A percentile compares a stretch with the other conserved stretches of the same genome.
Evolutionary conservation across 2,113 vertebrate genomes (phyloP).

Genomic region (Corvus hawaiiensis): DNA sequence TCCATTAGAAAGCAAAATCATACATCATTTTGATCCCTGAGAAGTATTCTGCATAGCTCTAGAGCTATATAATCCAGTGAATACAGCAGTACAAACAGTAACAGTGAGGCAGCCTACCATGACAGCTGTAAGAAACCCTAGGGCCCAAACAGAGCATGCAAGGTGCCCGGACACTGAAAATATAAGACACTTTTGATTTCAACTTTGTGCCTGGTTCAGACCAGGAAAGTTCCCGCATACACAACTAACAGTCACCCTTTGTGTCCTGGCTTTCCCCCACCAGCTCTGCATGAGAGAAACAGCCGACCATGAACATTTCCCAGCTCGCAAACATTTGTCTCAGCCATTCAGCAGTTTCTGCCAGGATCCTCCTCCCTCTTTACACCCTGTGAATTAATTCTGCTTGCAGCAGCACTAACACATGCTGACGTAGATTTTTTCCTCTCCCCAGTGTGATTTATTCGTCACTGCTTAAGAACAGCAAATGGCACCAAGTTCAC

Average conservation of each 20-base stretch:
- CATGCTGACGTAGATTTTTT: background rate
- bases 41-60: background rate
- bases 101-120: background rate
- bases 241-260: background rate
- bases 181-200: background rate
- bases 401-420: conserved; percentile 49
- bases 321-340: background rate
- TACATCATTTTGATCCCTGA: background rate
- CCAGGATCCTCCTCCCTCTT: conserved; percentile 22
- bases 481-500: background rate
- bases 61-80: background rate
- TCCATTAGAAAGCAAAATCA: background rate
- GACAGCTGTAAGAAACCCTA: background rate
- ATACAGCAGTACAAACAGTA: background rate
- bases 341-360: conserved; percentile 52
- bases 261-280: background rate
- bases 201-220: background rate
- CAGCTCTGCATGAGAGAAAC: conserved; percentile 15
- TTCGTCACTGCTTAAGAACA: background rate
- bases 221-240: rapidly evolving
- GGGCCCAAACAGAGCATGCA: background rate
- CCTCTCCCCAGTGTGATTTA: background rate
- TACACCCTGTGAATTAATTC: conserved; percentile 47
- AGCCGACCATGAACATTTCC: background rate
- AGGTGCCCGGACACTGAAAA: background rate